phyloP scores from a whole-genome alignment of 2,797 vertebrate species.

The Scomberomorus guttatus region DNA sequence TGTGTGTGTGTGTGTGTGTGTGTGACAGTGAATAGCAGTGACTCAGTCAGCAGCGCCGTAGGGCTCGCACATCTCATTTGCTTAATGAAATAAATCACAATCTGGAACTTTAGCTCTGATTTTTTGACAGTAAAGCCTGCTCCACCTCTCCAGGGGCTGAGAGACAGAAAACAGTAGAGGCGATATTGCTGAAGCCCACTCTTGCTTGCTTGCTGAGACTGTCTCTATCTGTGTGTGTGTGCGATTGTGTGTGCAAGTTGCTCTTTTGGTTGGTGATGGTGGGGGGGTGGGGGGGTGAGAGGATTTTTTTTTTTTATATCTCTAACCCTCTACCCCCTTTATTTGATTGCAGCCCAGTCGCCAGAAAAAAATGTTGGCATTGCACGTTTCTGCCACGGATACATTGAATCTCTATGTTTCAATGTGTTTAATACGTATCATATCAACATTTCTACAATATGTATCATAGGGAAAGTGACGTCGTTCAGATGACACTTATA shows the following conservation, averaged over 20 bases:
- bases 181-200: too few species aligned
- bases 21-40: slow-evolving; percentile 68
- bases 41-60: slow-evolving; percentile 73
- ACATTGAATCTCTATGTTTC: too few species aligned
- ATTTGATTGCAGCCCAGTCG: slow-evolving; percentile 42
- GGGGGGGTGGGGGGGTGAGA: slow-evolving; percentile 1
- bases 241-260: neutral
- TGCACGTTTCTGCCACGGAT: too few species aligned
- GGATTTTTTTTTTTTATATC: slow-evolving; percentile 71
- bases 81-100: slow-evolving; percentile 87
- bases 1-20: slow-evolving; percentile 18
- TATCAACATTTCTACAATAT: too few species aligned
- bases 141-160: slow-evolving; percentile 66
- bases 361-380: too few species aligned
- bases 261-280: slow-evolving; percentile 1
- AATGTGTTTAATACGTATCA: too few species aligned
- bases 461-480: too few species aligned
- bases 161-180: too few species aligned
- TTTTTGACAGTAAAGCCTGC: slow-evolving; percentile 68
- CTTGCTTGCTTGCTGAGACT: slow-evolving; percentile 64
- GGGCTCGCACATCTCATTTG: slow-evolving; percentile 84
- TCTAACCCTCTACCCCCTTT: slow-evolving; percentile 43
- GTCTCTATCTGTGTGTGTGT: slow-evolving; percentile 22
- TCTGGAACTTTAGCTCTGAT: slow-evolving; percentile 79
- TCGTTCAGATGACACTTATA: too few species aligned